phyloP scores from a whole-genome alignment of 2,797 vertebrate genomes.

The Eleutherodactylus coqui region DNA sequence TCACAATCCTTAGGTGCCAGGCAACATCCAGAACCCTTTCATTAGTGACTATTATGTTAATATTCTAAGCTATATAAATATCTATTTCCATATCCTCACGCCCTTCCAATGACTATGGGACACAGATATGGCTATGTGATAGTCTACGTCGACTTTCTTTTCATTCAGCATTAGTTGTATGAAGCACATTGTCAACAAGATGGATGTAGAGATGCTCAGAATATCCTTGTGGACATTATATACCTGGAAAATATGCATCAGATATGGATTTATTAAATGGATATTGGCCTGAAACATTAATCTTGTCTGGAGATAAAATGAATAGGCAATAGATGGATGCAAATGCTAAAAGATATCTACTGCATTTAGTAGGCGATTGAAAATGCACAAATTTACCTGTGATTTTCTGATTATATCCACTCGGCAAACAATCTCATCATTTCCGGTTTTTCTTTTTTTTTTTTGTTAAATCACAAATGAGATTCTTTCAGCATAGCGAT shows the following conservation, averaged over 20 bases:
- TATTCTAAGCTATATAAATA: not conserved
- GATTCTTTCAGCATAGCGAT: not conserved
- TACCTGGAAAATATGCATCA: constrained; percentile 13
- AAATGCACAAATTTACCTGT: no score
- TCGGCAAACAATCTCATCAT: not conserved
- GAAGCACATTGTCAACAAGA: not conserved
- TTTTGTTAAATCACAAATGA: not conserved
- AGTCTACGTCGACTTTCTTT: not conserved
- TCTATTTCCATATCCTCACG: not conserved
- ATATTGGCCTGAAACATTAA: not conserved
- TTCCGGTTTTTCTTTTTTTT: no score
- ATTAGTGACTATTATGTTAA: not conserved
- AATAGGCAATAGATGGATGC: not conserved
- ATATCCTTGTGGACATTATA: not conserved
- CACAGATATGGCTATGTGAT: not conserved
- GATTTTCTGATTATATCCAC: not conserved
- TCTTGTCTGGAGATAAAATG: not conserved
- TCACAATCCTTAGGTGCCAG: not conserved
- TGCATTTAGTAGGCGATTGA: not conserved
- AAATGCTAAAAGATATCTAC: not conserved
- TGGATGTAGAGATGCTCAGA: not conserved
- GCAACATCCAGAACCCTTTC: no score
- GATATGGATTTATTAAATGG: constrained; percentile 21
- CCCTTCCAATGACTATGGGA: not conserved
- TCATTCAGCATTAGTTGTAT: not conserved